A percentile compares a stretch with the other conserved stretches of the same genome.
phyloP scores from a whole-genome alignment of 2,888 invertebrate genomes.

The Hirtodrosophila confusa region DNA sequence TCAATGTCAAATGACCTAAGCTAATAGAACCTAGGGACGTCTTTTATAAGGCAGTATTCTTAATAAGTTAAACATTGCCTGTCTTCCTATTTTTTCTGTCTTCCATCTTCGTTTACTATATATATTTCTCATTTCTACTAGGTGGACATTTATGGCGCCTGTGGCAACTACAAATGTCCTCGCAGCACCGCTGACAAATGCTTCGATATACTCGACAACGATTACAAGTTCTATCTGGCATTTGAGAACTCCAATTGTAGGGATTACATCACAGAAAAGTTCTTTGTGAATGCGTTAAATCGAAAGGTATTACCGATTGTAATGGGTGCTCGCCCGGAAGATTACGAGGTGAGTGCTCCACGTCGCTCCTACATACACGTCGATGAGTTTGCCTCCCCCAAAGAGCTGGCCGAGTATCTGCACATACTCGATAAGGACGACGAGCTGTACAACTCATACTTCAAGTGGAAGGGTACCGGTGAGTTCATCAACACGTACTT shows the following conservation, averaged over 20 bases:
- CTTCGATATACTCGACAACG: constrained; percentile 94
- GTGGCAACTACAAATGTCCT: constrained; percentile 93
- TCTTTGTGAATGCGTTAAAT: constrained; percentile 96
- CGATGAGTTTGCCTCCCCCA: constrained; percentile 95
- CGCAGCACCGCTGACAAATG: constrained; percentile 92
- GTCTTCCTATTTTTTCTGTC: no score
- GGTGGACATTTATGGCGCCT: constrained; percentile 96
- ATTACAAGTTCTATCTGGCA: constrained; percentile 98
- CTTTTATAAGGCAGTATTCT: no score
- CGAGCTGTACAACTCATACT: constrained; percentile 96
- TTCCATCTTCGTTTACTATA: no score
- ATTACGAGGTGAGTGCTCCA: constrained; percentile 95
- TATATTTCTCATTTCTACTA: no score
- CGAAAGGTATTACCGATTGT: constrained; percentile 96
- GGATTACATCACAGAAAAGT: constrained; percentile 98
- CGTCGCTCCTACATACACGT: constrained; percentile 97
- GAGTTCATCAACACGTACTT: constrained; percentile 97
- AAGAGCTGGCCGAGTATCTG: constrained; percentile 94
- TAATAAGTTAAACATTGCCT: no score
- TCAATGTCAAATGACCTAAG: no score
- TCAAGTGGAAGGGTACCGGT: constrained; percentile 97
- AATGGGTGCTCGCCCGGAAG: constrained; percentile 97
- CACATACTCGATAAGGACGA: constrained; percentile 94
- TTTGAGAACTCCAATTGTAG: constrained; percentile 98
- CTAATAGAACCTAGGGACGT: no score